phyloP scores from a whole-genome alignment of 2,888 invertebrate genomes.

The Imbricaverruca yamaguchii region DNA sequence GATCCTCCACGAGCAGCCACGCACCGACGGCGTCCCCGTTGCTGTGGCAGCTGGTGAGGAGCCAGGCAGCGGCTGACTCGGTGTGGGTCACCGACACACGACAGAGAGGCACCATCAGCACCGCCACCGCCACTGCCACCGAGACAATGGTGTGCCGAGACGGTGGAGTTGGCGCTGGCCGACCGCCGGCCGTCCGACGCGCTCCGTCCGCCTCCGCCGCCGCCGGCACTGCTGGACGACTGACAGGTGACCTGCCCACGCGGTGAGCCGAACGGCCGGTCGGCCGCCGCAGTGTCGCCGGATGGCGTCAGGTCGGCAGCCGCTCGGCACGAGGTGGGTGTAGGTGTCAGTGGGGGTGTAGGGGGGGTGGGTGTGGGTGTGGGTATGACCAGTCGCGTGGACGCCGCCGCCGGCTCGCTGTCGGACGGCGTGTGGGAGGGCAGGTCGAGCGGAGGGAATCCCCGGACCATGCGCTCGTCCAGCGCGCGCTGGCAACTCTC shows the following conservation, averaged over 20 bases:
- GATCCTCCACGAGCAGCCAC: too few species aligned
- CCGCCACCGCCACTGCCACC: too few species aligned
- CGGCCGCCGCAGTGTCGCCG: background rate
- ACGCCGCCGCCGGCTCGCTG: slow-evolving; percentile 8
- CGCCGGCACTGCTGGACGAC: background rate
- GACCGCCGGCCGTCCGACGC: background rate
- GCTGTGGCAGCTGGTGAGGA: too few species aligned
- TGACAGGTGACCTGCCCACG: slow-evolving; percentile 3
- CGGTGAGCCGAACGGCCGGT: background rate
- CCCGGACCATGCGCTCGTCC: background rate
- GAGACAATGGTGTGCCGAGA: background rate
- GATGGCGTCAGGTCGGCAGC: background rate
- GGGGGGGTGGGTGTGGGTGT: background rate
- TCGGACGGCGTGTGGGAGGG: background rate
- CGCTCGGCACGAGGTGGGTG: background rate
- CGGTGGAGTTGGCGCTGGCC: background rate
- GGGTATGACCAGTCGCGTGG: background rate
- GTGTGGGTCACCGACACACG: too few species aligned
- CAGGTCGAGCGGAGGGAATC: background rate
- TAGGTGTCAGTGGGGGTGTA: background rate
- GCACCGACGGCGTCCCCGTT: too few species aligned
- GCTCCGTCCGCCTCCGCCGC: background rate
- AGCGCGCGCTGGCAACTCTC: background rate
- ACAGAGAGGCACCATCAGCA: too few species aligned
- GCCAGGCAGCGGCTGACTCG: too few species aligned